Evolutionary conservation across 2,113 vertebrate species (phyloP).

Genomic region (Sorex fumeus): DNA sequence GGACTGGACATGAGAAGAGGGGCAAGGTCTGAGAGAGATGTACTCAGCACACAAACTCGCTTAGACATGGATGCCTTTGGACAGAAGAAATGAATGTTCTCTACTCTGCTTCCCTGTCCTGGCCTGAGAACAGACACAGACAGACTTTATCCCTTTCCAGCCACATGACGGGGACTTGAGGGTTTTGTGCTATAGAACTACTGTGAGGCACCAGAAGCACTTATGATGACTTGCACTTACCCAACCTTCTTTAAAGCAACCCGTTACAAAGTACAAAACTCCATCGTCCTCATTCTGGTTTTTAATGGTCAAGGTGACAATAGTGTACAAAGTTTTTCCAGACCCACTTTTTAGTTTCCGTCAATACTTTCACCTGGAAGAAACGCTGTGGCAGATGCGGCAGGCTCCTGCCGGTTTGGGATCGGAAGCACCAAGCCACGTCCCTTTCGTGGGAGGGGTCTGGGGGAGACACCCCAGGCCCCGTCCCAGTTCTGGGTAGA

Average conservation of each 20-base stretch:
- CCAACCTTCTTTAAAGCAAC: not conserved
- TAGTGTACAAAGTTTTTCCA: conserved; percentile 36
- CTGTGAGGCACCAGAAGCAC: not conserved
- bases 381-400: not conserved
- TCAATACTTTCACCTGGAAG: not conserved
- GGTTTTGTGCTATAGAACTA: not conserved
- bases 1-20: not conserved
- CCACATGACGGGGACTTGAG: not conserved
- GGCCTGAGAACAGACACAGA: not conserved
- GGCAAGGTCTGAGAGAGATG: not conserved
- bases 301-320: conserved; percentile 62
- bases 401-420: not conserved
- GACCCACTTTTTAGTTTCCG: not conserved
- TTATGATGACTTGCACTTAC: not conserved
- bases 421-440: not conserved
- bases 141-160: not conserved
- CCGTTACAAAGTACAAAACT: conserved; percentile 53
- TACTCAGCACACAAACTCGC: not conserved
- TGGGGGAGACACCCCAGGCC: not conserved
- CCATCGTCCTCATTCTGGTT: conserved; percentile 43
- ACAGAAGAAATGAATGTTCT: not conserved
- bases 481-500: not conserved
- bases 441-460: not conserved
- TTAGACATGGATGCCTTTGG: not conserved
- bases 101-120: conserved; percentile 26